phyloP scores from a whole-genome alignment of 2,113 vertebrate species.

The Caranx melampygus region DNA sequence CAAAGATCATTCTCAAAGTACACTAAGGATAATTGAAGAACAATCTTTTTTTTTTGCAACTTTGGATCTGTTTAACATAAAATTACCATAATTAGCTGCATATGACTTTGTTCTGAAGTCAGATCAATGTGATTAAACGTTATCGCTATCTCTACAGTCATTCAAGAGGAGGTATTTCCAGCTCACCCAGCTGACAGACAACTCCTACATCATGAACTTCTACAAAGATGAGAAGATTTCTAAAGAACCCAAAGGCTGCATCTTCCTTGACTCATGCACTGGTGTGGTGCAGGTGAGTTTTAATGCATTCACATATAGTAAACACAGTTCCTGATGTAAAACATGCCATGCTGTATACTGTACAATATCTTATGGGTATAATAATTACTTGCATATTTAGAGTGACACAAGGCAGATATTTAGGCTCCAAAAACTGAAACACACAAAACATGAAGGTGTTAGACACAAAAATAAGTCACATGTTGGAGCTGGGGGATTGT shows the following conservation, averaged over 20 bases:
- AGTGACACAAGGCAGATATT: not conserved
- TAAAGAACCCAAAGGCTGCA: slow-evolving; percentile 98
- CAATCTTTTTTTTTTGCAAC: not conserved
- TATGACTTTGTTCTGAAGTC: not conserved
- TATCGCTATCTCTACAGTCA: slow-evolving; percentile 82
- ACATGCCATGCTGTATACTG: not conserved
- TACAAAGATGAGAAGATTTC: slow-evolving; percentile 99
- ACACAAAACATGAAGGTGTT: not conserved
- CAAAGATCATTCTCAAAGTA: not conserved
- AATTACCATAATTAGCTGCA: not conserved
- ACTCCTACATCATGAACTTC: slow-evolving; percentile 99
- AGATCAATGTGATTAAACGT: not conserved
- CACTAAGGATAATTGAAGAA: not conserved
- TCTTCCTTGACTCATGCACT: slow-evolving; percentile 98
- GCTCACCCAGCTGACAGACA: slow-evolving; percentile 96
- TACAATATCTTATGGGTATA: no score
- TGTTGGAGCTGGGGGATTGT: not conserved
- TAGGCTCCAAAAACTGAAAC: not conserved
- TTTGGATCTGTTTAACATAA: not conserved
- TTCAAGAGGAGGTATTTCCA: slow-evolving; percentile 99
- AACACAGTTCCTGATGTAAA: not conserved
- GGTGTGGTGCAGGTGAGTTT: slow-evolving; percentile 94
- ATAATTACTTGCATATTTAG: not conserved
- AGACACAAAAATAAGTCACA: not conserved
- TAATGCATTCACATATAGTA: not conserved